Conservation (phyloP, 2,113 vertebrate genomes). For the Oxyruncus cristatus region DNA sequence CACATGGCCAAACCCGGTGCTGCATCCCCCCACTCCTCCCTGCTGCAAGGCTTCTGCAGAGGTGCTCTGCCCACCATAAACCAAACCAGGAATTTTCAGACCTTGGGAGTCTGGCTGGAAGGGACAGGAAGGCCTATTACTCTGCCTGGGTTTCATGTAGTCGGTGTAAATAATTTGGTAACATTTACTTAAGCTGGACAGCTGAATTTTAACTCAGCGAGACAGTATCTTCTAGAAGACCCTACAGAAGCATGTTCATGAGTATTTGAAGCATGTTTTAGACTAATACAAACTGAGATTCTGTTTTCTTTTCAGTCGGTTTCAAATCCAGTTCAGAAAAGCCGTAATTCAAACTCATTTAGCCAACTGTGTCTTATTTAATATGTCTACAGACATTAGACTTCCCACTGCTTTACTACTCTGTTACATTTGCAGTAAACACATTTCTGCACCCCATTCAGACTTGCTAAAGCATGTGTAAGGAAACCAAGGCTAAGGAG, state of each 20-base stretch:
- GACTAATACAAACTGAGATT: neutral
- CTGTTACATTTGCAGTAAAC: neutral
- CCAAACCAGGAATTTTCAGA: neutral
- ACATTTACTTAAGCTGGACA: neutral
- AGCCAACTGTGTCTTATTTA: neutral
- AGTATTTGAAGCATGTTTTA: neutral
- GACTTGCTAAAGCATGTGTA: neutral
- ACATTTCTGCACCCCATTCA: neutral
- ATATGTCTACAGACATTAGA: neutral
- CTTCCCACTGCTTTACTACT: neutral
- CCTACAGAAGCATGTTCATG: neutral
- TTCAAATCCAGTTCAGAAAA: neutral
- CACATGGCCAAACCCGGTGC: constrained; percentile 72
- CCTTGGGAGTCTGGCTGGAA: neutral
- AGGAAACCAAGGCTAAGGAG: neutral
- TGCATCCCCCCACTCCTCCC: constrained; percentile 59
- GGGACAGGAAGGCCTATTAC: neutral
- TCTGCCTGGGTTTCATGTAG: neutral
- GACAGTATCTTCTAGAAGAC: neutral
- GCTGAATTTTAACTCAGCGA: neutral
- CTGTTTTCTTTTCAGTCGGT: neutral
- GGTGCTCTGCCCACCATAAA: neutral
- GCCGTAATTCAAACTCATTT: neutral
- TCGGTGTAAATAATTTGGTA: neutral
- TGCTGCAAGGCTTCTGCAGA: neutral